Percentiles rank a stretch among this genome's conserved stretches.
phyloP scores from a whole-genome alignment of 2,113 vertebrate species.

The Apistogramma diplotaenia region DNA sequence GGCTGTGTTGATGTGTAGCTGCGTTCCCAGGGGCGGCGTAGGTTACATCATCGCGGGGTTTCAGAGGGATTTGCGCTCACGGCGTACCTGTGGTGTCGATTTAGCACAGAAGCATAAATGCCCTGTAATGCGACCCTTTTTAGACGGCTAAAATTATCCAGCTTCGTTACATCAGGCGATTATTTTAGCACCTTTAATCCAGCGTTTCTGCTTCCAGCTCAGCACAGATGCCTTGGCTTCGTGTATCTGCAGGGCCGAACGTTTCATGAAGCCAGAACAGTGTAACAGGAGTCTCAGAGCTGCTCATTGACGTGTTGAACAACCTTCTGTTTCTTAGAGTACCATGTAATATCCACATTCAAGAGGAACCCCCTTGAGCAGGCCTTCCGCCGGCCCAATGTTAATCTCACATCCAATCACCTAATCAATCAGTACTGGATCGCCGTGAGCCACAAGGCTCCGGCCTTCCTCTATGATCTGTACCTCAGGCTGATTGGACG shows the following conservation, averaged over 20 bases:
- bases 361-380: conserved; percentile 99
- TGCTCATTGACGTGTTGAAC: conserved; percentile 65
- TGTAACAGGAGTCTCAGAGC: neutral
- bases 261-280: neutral
- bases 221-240: neutral
- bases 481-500: conserved; percentile 99
- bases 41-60: neutral
- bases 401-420: conserved; percentile 99
- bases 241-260: neutral
- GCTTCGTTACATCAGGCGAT: neutral
- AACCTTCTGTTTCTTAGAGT: conserved; percentile 93
- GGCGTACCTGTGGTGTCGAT: neutral
- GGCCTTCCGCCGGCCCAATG: conserved; percentile 99
- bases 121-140: neutral
- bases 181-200: rapidly evolving
- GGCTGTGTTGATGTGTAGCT: neutral
- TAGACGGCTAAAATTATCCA: neutral
- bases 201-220: rapidly evolving
- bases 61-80: neutral
- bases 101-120: neutral
- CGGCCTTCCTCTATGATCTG: conserved; percentile 99
- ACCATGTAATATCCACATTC: conserved; percentile 99
- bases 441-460: conserved; percentile 99
- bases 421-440: conserved; percentile 99
- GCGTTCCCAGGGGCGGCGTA: no score